Evolutionary conservation across 2,888 invertebrate species (phyloP).

Genomic region (Clivina fossor): DNA sequence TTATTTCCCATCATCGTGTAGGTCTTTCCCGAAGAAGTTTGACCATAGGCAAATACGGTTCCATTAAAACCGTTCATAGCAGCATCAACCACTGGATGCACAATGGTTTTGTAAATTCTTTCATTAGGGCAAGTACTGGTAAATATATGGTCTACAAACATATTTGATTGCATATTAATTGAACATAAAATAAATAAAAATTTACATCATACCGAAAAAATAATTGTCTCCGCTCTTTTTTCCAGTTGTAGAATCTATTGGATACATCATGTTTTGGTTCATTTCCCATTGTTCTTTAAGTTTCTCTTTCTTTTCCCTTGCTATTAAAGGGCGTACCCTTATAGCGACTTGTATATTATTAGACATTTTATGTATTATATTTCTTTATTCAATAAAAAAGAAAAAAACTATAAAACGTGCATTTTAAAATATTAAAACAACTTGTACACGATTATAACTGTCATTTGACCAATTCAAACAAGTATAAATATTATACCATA

Average conservation of each 20-base stretch:
- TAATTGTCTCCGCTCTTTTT: constrained; percentile 49
- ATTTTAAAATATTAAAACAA: no score
- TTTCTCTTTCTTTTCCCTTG: constrained; percentile 64
- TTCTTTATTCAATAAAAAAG: no score
- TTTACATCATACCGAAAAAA: constrained; percentile 51
- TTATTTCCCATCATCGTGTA: constrained; percentile 79
- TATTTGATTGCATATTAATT: constrained; percentile 38
- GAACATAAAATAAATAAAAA: constrained; percentile 39
- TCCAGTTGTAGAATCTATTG: constrained; percentile 56
- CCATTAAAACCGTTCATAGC: constrained; percentile 78
- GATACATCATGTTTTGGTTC: constrained; percentile 60
- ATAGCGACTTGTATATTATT: constrained; percentile 73
- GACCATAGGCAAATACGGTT: constrained; percentile 90
- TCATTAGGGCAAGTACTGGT: constrained; percentile 60
- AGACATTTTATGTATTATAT: no score
- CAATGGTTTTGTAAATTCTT: constrained; percentile 67
- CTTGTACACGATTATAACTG: no score
- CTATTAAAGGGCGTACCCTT: constrained; percentile 69
- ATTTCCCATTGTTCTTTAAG: constrained; percentile 63
- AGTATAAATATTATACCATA: no score
- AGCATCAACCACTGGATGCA: constrained; percentile 70
- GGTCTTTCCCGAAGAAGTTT: constrained; percentile 88
- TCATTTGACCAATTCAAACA: no score
- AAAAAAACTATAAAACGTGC: no score
- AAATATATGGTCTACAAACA: constrained; percentile 72